phyloP scores from a whole-genome alignment of 2,113 vertebrate species.

The Lagopus muta region DNA sequence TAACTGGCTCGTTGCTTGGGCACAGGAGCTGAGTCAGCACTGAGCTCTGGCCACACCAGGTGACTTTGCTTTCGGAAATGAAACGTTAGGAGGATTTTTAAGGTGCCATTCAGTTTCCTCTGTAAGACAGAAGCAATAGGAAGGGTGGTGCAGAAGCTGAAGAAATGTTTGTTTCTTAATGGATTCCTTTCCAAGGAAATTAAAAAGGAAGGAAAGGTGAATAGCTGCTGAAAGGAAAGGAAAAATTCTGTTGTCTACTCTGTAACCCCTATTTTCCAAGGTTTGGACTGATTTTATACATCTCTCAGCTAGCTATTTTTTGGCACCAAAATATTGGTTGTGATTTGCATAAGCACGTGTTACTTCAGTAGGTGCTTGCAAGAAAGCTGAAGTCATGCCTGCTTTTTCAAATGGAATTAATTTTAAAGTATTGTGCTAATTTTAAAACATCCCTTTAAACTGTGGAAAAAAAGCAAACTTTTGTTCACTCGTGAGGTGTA shows the following conservation, averaged over 20 bases:
- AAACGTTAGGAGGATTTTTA: background rate
- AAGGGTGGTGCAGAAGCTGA: background rate
- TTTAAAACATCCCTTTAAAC: background rate
- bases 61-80: background rate
- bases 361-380: conserved; percentile 1
- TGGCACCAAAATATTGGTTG: conserved; percentile 47
- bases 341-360: conserved; percentile 31
- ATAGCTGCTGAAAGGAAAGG: conserved; percentile 22
- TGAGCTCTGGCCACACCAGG: rapidly evolving
- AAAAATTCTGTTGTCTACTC: conserved; percentile 35
- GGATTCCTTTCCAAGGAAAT: conserved; percentile 36
- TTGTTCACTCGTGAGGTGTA: background rate
- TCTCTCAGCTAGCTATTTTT: conserved; percentile 40
- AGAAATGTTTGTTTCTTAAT: background rate
- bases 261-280: conserved; percentile 4
- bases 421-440: background rate
- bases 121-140: background rate
- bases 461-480: background rate
- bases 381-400: conserved; percentile 1
- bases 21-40: background rate
- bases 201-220: conserved; percentile 27
- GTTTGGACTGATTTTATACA: conserved; percentile 7
- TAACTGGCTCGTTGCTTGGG: background rate
- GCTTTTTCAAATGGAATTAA: conserved; percentile 44
- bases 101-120: conserved; percentile 14